Percentiles rank a stretch among this genome's conserved stretches.
Evolutionary conservation across 2,113 vertebrate species (phyloP).

Genomic region (Neoarius graeffei): DNA sequence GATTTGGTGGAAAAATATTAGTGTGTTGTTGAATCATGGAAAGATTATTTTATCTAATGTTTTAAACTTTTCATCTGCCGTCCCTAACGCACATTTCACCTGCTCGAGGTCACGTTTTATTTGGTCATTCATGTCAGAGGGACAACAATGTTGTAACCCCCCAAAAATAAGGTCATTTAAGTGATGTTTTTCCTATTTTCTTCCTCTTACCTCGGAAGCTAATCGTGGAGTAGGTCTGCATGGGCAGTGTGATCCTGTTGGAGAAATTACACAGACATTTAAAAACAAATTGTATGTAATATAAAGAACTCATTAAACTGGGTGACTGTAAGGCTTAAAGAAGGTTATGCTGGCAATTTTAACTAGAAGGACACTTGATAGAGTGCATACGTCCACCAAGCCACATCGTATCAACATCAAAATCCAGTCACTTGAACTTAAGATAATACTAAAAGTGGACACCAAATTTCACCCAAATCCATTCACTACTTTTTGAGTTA

Average conservation of each 20-base stretch:
- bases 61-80: background rate
- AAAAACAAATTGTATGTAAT: background rate
- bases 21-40: background rate
- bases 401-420: too few species aligned
- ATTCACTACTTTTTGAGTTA: too few species aligned
- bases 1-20: background rate
- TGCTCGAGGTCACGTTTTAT: background rate
- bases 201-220: constrained; percentile 85
- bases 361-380: too few species aligned
- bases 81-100: background rate
- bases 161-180: background rate
- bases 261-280: constrained; percentile 7
- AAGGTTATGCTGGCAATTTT: background rate
- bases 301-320: background rate
- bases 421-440: too few species aligned
- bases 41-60: background rate
- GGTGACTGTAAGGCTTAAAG: background rate
- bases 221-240: constrained; percentile 84
- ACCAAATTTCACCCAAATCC: too few species aligned
- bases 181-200: background rate
- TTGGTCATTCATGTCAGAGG: background rate
- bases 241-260: constrained; percentile 85
- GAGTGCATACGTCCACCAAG: too few species aligned
- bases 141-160: background rate
- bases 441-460: too few species aligned